A percentile compares a stretch with the other conserved stretches of the same genome.
phyloP scores from a whole-genome alignment of 2,797 vertebrate species.

The Onychomys leucogaster region DNA sequence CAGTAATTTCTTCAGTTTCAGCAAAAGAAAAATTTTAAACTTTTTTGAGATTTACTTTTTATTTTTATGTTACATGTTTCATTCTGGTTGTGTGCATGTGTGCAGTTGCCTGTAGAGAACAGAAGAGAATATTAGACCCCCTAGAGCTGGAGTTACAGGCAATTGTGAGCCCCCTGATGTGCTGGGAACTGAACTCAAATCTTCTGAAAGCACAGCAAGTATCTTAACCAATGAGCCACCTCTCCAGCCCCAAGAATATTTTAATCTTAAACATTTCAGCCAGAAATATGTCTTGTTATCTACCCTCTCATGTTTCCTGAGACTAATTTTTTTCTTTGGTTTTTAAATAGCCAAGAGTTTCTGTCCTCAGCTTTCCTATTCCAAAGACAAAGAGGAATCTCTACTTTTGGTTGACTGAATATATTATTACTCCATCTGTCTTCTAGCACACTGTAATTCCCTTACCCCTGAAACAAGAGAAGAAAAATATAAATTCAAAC shows the following conservation, averaged over 20 bases:
- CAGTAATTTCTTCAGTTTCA: too few relatives aligned
- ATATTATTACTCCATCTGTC: conserved; percentile 41
- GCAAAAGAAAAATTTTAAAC: not conserved
- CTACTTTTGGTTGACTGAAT: conserved; percentile 2
- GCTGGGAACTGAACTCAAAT: not conserved
- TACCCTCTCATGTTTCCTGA: not conserved
- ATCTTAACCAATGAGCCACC: not conserved
- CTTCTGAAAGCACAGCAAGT: not conserved
- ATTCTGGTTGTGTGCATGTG: not conserved
- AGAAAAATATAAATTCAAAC: not conserved
- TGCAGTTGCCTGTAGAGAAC: not conserved
- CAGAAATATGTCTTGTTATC: not conserved
- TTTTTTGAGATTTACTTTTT: not conserved
- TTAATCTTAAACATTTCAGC: not conserved
- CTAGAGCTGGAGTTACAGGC: not conserved
- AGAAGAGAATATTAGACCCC: not conserved
- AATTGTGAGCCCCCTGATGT: not conserved
- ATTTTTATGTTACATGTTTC: not conserved
- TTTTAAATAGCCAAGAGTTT: not conserved
- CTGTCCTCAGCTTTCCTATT: not conserved
- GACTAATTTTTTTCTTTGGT: not conserved
- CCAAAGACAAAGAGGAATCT: conserved; percentile 38
- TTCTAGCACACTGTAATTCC: conserved; percentile 23
- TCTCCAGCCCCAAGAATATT: not conserved
- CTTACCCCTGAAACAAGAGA: not conserved